Base-by-base conservation (phyloP, 1,140 invertebrate species). In the Alviniconcha marisindica region DNA sequence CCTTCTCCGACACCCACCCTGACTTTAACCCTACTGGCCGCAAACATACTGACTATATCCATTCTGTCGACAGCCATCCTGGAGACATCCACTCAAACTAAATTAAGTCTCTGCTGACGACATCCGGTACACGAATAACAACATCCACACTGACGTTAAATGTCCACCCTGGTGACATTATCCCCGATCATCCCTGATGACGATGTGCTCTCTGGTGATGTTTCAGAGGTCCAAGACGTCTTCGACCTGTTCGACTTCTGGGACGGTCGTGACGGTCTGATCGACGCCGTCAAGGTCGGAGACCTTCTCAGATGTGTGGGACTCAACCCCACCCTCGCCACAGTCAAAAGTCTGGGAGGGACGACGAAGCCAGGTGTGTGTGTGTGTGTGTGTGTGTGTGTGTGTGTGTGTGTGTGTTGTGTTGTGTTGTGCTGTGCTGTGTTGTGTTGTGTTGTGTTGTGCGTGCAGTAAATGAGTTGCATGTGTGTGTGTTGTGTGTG, bases 231-330 rank as follows among this genome's bases (percentile, higher is more conserved):
- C 15, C 81, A 84, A 63, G 92, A 93, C 38, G 92, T 92, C 24
- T 93, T 93, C 86, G 92, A 93, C 80, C 85, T 93, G 36, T 93
- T 92, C 81, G 92, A 93, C 85, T 93, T 93, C 87, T 93, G 92
- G 92, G 92, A 93, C 81, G 92, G 92, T 69, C 88, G 92, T 15
- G 92, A 93, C 71, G 92, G 92, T 38, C 77, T 90, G 74, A 89
- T 93, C n/a, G 92, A 92, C 78, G 92, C 89, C 15, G 81, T 86
- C 85, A 93, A 93, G 83, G 90, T 93, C n/a, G 98, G 98, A 81
- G 97, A 98, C 93, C 95, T 97, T 87, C 95, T 99, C 87, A 95
- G 98, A 80, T 98, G 97, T 88, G 95, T 98, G 83, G 98, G 98
- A 94, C 95, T 97, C 85, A 98, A 98, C 95, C 97, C 98, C 90